Percentiles rank a stretch among this genome's conserved stretches.
These are phyloP conservation scores for Callocephalon fimbriatum DNA, from an alignment of 2,113 vertebrate species.

Conservation along the genomic window DNA sequence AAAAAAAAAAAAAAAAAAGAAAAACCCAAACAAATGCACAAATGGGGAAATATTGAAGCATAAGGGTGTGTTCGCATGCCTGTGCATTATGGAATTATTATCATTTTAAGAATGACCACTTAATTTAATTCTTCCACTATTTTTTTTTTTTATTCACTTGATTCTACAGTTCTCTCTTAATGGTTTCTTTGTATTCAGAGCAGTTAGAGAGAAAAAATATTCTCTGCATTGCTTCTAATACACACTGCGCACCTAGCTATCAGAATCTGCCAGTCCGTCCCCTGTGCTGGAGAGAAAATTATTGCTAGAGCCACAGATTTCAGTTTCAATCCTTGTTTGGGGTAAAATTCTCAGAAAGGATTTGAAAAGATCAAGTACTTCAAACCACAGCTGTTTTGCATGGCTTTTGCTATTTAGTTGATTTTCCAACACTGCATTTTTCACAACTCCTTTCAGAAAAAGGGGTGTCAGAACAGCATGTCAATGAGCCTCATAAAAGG, in stretches of 20 bases:
- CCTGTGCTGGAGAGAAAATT: not conserved
- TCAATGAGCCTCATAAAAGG: not conserved
- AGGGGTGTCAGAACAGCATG: not conserved
- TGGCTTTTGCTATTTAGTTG: not conserved
- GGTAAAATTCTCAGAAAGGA: not conserved
- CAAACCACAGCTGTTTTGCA: not conserved
- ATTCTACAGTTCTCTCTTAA: not conserved
- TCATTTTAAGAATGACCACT: not conserved
- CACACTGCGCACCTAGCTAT: not conserved
- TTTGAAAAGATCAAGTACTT: not conserved
- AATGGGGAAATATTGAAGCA: not conserved
- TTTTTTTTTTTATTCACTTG: not conserved
- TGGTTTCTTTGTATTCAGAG: rapidly evolving
- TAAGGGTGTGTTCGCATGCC: rapidly evolving
- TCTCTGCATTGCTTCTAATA: not conserved
- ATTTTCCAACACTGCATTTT: not conserved
- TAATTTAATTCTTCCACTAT: not conserved
- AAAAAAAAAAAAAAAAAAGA: not conserved
- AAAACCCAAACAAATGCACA: not conserved
- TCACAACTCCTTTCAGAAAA: not conserved
- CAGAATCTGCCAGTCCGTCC: not conserved
- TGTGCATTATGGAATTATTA: not conserved
- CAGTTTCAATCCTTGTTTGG: not conserved
- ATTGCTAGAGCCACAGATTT: not conserved
- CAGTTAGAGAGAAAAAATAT: not conserved